Evolutionary conservation across 2,797 vertebrate genomes (phyloP).

Genomic region (Simalia tracyae): DNA sequence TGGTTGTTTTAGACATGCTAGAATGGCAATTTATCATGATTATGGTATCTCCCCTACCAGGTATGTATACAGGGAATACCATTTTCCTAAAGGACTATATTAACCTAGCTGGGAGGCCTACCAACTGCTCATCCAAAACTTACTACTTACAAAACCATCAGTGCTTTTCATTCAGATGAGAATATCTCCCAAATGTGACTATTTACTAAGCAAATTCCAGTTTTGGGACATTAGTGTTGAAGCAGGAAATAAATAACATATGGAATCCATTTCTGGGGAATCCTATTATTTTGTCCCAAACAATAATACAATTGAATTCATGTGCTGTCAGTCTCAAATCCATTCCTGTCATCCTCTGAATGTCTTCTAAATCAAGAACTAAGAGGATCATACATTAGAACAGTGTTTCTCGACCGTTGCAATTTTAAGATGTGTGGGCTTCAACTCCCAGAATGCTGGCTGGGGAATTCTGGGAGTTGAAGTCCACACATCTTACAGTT

Average conservation of each 20-base stretch:
- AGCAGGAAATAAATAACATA: slow-evolving; percentile 6
- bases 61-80: not conserved
- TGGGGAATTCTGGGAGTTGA: not conserved
- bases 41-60: not conserved
- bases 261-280: not conserved
- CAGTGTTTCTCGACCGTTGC: too few species aligned
- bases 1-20: not conserved
- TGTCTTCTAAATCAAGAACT: not conserved
- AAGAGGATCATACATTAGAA: not conserved
- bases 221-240: not conserved
- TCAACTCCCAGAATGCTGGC: not conserved
- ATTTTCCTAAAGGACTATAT: not conserved
- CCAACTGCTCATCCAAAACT: not conserved
- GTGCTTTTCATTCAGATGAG: not conserved
- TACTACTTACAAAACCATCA: not conserved
- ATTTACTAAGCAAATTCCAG: not conserved
- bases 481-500: not conserved
- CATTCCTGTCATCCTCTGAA: rapidly evolving
- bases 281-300: rapidly evolving
- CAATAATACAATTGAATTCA: not conserved
- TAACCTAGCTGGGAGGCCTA: not conserved
- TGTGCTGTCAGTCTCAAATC: not conserved
- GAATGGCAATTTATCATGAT: not conserved
- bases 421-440: not conserved
- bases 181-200: not conserved